Percentiles rank a stretch among this genome's conserved stretches.
These are phyloP conservation scores for Meliscaeva auricollis DNA, from an alignment of 2,888 invertebrate species.

Conservation along the genomic window DNA sequence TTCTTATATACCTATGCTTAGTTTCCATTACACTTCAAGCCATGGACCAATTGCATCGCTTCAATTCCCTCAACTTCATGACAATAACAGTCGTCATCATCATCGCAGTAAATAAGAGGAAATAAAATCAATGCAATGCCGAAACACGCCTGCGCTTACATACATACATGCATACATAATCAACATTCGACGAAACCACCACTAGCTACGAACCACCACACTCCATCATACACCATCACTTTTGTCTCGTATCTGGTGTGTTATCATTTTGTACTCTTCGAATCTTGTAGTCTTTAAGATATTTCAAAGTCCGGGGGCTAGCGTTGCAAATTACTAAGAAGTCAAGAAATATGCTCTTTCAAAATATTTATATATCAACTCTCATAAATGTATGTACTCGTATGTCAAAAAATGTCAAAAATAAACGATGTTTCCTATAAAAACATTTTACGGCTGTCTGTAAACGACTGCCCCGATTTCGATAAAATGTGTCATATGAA, in stretches of 20 bases:
- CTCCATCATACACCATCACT: neutral
- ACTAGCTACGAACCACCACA: neutral
- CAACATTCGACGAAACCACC: slow-evolving; percentile 4
- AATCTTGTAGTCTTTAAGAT: neutral
- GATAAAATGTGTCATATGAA: too few relatives aligned
- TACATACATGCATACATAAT: neutral
- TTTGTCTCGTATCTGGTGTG: neutral
- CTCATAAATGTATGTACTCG: too few relatives aligned
- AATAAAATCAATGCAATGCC: slow-evolving; percentile 21
- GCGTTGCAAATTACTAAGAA: neutral
- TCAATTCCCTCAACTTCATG: slow-evolving; percentile 29
- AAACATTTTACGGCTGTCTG: too few relatives aligned
- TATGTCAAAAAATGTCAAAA: too few relatives aligned
- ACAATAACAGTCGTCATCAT: neutral
- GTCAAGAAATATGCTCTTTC: too few relatives aligned
- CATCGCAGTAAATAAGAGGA: slow-evolving; percentile 17
- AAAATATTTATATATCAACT: too few relatives aligned
- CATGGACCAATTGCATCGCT: slow-evolving; percentile 68
- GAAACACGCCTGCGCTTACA: slow-evolving; percentile 28
- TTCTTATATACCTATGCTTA: slow-evolving; percentile 22
- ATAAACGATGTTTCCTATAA: too few relatives aligned
- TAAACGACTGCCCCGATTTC: too few relatives aligned
- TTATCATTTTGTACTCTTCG: neutral
- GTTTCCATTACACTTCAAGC: neutral
- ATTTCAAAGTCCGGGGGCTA: neutral